Conservation (phyloP, 2,797 vertebrate species). For the Ptychadena robeensis region DNA sequence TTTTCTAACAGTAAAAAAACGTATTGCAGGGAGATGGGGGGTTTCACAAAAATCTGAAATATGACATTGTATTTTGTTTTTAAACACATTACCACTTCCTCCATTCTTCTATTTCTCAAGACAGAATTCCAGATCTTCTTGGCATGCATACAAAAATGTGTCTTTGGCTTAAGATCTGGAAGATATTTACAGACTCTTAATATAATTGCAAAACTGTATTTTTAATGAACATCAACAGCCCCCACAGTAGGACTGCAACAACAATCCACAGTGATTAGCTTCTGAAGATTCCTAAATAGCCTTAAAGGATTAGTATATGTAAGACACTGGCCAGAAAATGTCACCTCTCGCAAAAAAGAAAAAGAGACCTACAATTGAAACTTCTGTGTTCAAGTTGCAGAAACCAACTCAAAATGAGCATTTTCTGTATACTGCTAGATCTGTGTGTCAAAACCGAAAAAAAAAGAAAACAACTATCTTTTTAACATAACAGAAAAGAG, state of each 20-base stretch:
- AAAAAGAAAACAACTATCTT: too few relatives aligned
- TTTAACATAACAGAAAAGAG: too few relatives aligned
- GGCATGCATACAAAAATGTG: conserved; percentile 53
- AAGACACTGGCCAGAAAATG: background rate
- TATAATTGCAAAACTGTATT: conserved; percentile 57
- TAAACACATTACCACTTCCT: conserved; percentile 58
- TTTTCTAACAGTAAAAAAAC: background rate
- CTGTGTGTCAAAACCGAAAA: too few relatives aligned
- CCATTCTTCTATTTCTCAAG: conserved; percentile 49
- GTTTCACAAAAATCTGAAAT: conserved; percentile 26
- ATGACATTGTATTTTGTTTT: conserved; percentile 39
- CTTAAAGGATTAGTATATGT: background rate
- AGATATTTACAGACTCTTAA: conserved; percentile 53
- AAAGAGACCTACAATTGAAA: background rate
- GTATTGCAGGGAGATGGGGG: conserved; percentile 18
- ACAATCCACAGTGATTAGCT: conserved; percentile 26
- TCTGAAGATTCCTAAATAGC: conserved; percentile 3
- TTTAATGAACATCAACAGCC: conserved; percentile 50
- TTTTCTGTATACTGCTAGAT: background rate
- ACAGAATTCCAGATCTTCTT: conserved; percentile 49
- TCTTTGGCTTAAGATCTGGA: conserved; percentile 52
- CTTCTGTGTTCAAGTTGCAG: background rate
- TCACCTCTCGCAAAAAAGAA: background rate
- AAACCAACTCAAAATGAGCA: background rate
- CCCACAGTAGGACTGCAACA: conserved; percentile 37